Conservation (phyloP, 2,797 vertebrate genomes). For the Philypnodon macrostomus region DNA sequence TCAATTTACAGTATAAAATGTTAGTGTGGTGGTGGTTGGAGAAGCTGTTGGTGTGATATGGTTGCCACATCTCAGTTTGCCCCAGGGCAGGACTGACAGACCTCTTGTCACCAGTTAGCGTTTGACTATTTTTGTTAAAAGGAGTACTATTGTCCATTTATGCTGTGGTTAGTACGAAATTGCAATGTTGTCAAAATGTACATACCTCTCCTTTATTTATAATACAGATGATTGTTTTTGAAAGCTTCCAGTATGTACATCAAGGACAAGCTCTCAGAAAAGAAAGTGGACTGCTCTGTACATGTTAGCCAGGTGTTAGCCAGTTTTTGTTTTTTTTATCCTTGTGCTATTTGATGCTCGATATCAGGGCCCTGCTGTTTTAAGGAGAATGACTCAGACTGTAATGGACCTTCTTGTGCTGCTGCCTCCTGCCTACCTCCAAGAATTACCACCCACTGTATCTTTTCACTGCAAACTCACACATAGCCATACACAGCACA, state of each 20-base stretch:
- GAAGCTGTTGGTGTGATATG: too few species aligned
- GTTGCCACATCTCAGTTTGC: too few species aligned
- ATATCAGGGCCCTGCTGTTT: constrained; percentile 53
- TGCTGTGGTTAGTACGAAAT: too few species aligned
- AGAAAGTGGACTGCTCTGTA: constrained; percentile 27
- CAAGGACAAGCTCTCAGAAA: neutral
- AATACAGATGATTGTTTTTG: constrained; percentile 2
- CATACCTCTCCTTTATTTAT: too few species aligned
- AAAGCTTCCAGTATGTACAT: constrained; percentile 1
- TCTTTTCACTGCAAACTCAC: constrained; percentile 54
- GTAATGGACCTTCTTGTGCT: constrained; percentile 63
- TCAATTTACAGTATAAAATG: too few species aligned
- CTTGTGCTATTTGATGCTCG: constrained; percentile 40
- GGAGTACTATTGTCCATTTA: too few species aligned
- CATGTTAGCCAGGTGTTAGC: constrained; percentile 43
- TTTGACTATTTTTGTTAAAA: too few species aligned
- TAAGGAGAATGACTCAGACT: constrained; percentile 65
- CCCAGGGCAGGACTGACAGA: too few species aligned
- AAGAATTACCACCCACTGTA: constrained; percentile 66
- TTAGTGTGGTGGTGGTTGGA: too few species aligned
- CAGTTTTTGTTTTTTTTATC: constrained; percentile 35
- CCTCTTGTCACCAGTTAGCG: too few species aligned
- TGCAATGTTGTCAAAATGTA: too few species aligned
- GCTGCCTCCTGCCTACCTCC: constrained; percentile 59
- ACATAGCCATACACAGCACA: constrained; percentile 42